These are phyloP conservation scores for Ibidorhyncha struthersii DNA, from an alignment of 2,113 vertebrate genomes.

Conservation along the genomic window DNA sequence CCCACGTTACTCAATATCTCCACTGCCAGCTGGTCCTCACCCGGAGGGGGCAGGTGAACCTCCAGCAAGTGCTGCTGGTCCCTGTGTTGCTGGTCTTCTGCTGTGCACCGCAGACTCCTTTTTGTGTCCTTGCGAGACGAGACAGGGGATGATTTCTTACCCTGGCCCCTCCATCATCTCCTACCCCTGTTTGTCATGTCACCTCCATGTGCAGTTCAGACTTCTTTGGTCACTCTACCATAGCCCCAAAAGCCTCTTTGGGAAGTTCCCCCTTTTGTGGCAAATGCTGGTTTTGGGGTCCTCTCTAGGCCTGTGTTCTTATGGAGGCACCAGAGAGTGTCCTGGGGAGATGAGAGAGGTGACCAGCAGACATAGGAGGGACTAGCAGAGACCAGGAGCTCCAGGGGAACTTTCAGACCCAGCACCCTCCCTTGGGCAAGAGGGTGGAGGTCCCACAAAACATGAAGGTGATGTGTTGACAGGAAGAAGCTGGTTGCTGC, in stretches of 20 bases:
- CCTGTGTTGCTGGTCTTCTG: neutral
- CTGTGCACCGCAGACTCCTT: neutral
- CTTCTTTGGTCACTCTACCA: neutral
- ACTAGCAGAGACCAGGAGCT: neutral
- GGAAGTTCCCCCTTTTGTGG: neutral
- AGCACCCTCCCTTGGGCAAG: neutral
- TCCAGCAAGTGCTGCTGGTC: neutral
- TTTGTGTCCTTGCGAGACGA: accelerated
- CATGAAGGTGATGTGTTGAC: neutral
- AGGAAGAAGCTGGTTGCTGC: neutral
- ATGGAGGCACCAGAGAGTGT: neutral
- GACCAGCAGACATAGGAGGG: neutral
- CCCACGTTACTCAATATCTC: neutral
- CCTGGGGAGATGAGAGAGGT: neutral
- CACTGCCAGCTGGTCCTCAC: neutral
- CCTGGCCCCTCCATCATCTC: neutral
- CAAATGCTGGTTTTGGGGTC: neutral
- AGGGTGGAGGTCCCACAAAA: neutral
- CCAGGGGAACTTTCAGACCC: neutral
- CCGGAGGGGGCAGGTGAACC: neutral
- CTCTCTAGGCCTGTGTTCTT: neutral
- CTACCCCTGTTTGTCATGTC: neutral
- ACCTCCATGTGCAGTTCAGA: neutral
- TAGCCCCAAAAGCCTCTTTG: neutral
- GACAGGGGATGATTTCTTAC: neutral